Evolutionary conservation across 2,113 vertebrate genomes (phyloP).

Genomic region (Cynoglossus semilaevis): DNA sequence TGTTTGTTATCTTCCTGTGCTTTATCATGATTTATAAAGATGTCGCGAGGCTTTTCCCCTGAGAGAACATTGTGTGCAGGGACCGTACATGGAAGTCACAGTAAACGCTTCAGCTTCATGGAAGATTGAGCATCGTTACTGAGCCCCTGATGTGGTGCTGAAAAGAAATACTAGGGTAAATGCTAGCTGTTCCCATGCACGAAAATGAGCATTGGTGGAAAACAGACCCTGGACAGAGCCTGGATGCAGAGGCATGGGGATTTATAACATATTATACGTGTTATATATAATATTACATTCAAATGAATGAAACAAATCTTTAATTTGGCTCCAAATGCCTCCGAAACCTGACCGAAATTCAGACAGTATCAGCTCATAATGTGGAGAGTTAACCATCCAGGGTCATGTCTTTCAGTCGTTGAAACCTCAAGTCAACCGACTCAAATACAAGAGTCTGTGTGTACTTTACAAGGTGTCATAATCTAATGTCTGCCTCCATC

Average conservation of each 20-base stretch:
- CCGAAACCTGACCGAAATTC: too few species aligned
- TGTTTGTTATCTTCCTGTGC: neutral
- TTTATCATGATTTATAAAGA: neutral
- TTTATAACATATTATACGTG: neutral
- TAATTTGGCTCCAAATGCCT: too few species aligned
- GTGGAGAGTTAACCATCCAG: too few species aligned
- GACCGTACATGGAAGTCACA: constrained; percentile 36
- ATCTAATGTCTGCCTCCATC: too few species aligned
- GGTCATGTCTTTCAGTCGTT: too few species aligned
- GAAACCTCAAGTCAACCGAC: too few species aligned
- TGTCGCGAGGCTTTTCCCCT: neutral
- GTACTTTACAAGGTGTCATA: too few species aligned
- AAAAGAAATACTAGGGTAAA: constrained; percentile 56
- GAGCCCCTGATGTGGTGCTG: constrained; percentile 34
- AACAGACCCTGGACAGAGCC: constrained; percentile 20
- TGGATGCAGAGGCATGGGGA: constrained; percentile 5
- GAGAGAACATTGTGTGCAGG: neutral
- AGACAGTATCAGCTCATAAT: too few species aligned
- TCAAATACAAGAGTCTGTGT: too few species aligned
- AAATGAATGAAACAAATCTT: too few species aligned
- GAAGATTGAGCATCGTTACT: constrained; percentile 41
- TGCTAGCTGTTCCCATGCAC: constrained; percentile 31
- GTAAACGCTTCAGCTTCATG: constrained; percentile 41
- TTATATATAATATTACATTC: too few species aligned
- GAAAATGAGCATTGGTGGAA: constrained; percentile 36